phyloP scores from a whole-genome alignment of 2,113 vertebrate genomes.

The Aptenodytes forsteri region DNA sequence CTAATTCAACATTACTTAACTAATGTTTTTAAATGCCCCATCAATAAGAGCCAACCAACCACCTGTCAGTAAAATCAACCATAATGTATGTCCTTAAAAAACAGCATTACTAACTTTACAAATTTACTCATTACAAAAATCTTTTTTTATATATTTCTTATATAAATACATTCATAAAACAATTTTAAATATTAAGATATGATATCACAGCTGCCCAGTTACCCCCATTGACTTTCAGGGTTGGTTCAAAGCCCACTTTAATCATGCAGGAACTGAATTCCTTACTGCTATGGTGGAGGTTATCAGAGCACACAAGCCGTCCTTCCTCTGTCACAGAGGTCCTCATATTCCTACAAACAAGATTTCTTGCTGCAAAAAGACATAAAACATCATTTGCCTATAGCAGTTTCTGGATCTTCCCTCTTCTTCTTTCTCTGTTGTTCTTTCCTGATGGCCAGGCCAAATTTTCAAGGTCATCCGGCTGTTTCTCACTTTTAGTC shows the following conservation, averaged over 20 bases:
- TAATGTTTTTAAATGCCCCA: neutral
- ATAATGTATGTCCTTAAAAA: neutral
- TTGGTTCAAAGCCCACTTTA: neutral
- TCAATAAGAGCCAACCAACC: neutral
- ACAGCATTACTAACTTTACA: neutral
- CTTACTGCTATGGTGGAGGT: neutral
- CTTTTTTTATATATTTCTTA: neutral
- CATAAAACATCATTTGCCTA: neutral
- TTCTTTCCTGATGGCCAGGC: neutral
- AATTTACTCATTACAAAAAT: neutral
- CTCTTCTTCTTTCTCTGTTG: neutral
- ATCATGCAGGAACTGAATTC: neutral
- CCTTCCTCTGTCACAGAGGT: neutral
- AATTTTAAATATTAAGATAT: neutral
- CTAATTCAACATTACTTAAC: neutral
- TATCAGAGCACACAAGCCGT: neutral
- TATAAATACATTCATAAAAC: neutral
- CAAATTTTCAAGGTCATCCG: neutral
- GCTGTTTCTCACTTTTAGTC: neutral
- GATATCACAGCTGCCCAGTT: neutral
- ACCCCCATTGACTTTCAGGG: neutral
- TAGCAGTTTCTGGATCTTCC: neutral
- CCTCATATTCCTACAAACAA: neutral
- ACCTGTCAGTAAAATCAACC: neutral
- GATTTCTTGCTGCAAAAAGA: neutral